Conservation (phyloP, 2,797 vertebrate species). For the Myiothlypis chrysogaster region DNA sequence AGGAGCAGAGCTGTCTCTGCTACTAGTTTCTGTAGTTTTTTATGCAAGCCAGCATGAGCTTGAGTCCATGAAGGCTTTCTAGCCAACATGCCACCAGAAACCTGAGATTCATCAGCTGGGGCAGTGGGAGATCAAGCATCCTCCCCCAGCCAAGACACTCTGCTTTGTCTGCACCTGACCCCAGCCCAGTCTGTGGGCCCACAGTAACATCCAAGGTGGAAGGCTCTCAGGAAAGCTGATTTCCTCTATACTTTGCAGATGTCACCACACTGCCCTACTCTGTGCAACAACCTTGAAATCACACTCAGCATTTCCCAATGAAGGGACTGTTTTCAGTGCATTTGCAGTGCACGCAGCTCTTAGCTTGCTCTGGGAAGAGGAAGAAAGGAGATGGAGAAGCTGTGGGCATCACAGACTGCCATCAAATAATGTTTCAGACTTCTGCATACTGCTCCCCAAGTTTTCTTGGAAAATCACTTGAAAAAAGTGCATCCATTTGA, state of each 20-base stretch:
- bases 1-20: not conserved
- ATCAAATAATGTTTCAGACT: not conserved
- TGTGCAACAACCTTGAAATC: slow-evolving; percentile 2
- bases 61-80: not conserved
- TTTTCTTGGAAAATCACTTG: not conserved
- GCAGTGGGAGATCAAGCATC: not conserved
- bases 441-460: not conserved
- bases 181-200: not conserved
- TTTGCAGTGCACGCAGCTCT: not conserved
- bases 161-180: not conserved
- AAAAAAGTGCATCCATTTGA: not conserved
- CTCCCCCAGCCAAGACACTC: not conserved
- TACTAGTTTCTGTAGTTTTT: not conserved
- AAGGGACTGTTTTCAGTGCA: not conserved
- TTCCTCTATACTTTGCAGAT: not conserved
- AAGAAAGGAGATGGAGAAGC: not conserved
- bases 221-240: not conserved
- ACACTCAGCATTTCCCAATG: not conserved
- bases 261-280: not conserved
- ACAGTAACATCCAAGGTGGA: not conserved
- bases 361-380: not conserved
- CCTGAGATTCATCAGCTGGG: not conserved
- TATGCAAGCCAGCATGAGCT: not conserved
- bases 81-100: not conserved
- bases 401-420: not conserved